Evolutionary conservation across 2,113 vertebrate species (phyloP), one percentile per base, ranked within the genome.

Genomic region (Myodes glareolus): DNA sequence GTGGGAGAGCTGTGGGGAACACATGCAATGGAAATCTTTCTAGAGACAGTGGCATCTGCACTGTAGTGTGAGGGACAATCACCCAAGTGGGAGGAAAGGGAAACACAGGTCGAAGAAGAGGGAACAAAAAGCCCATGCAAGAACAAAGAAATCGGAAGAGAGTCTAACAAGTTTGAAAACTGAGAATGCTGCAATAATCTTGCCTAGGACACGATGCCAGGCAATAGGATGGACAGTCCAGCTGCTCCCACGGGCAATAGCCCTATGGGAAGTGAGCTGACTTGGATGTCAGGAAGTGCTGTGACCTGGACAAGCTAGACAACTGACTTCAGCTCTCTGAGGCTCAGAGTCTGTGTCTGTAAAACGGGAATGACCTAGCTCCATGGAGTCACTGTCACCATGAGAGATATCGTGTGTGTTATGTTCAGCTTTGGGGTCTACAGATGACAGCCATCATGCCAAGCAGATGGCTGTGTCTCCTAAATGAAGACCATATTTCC

Each of bases 131-230:
- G 39, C 50, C 39, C 29, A 16, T 5, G 16, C n/a, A 63, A 76
- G 80, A 73, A 23, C 31, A 87, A n/a, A 39, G 25, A 76, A 72
- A n/a, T 63, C 7, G n/a, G 50, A 42, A 85, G 63, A 86, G 65
- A 47, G 2, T 68, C 31, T 27, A 50, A 70, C n/a, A 9, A 13
- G 8, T 50, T 50, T 52, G 45, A 14, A 67, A 70, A n/a, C 65
- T 0, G 3, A 68, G 65, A 88, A 27, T 3, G 36, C 42, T 58
- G 21, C 29, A 6, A 13, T 17, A n/a, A 33, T 61, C 84, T 7
- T 2, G 0, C 29, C 39, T 67, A 45, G 82, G 31, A n/a, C 16
- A 61, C 33, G 4, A 6, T 9, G 0, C 61, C 45, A 5, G 2
- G 21, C 5, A 11, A 7, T 3, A 33, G 82, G 45, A 61, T 4